phyloP scores from a whole-genome alignment of 2,888 invertebrate genomes.

The Rapana venosa region DNA sequence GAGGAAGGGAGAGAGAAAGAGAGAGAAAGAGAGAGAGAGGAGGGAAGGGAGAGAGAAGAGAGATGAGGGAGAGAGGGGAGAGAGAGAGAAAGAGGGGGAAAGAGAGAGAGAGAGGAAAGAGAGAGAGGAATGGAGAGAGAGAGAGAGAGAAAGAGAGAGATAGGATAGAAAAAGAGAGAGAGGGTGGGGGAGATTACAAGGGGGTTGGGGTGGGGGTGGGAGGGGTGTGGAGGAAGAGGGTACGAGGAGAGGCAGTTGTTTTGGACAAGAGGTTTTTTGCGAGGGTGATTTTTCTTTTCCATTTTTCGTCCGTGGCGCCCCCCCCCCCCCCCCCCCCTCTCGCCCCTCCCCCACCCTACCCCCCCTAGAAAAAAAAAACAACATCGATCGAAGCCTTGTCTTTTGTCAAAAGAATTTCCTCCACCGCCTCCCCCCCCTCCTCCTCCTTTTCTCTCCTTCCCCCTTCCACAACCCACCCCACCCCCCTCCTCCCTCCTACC shows the following conservation, averaged over 20 bases:
- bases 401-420: too few species aligned
- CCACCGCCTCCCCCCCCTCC: too few species aligned
- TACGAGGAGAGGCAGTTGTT: not conserved
- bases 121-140: not conserved
- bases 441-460: not conserved
- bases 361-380: too few species aligned
- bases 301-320: too few species aligned
- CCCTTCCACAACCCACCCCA: not conserved
- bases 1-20: too few species aligned
- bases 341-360: too few species aligned
- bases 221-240: not conserved
- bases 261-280: not conserved
- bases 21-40: too few species aligned
- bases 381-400: too few species aligned
- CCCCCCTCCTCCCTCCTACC: too few species aligned
- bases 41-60: too few species aligned
- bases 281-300: too few species aligned
- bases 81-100: not conserved
- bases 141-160: not conserved
- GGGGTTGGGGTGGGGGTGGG: not conserved
- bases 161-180: not conserved
- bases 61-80: not conserved
- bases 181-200: not conserved
- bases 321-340: constrained; percentile 15
- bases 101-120: not conserved